Base-by-base conservation (phyloP, 2,113 vertebrate species). In the Nettapus auritus region DNA sequence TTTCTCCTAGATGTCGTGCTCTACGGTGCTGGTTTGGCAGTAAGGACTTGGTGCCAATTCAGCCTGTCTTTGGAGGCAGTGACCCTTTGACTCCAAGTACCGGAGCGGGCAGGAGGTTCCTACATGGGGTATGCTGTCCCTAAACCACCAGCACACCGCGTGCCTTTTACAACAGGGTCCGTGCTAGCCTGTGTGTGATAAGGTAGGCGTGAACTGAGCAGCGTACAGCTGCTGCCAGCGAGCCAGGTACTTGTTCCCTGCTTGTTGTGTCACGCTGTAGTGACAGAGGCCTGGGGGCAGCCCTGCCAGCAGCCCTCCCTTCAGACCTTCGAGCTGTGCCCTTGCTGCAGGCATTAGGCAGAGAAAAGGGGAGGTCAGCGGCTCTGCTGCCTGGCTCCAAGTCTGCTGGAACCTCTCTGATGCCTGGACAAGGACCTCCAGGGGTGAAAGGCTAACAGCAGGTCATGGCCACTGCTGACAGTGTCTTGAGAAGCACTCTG, bases 391-490 rank as follows among this genome's bases (percentile, higher is more conserved):
- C 66, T 67, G 91, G 31, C 46, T 50, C 48, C 5, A 5, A 50
- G 48, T 23, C 75, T 16, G 46, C 62, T 77, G 84, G 56, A 73
- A 6, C 26, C 29, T 28, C 73, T 12, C 29, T 62, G n/a, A 3
- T 5, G 1, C 13, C 6, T 79, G 95, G 21, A 28, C 44, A 21
- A 9, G 23, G 28, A 44, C 70, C 52, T 84, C 69, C 22, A 3
- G 21, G 52, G 70, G 56, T 14, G 68, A 63, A 29, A 55, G 70
- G 53, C 56, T 60, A 36, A 18, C 38, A 23, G 1, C 55, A 59
- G 38, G 23, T 63, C 55, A 6, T 36, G 8, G 53, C 36, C 2
- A 0, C 44, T 21, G 26, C 4, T 16, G 13, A 20, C 1, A 1
- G 9, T 21, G 55, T 17, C 48, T 52, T 25, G 42, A 31, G 53